Percentiles rank a stretch among this genome's conserved stretches.
These are phyloP conservation scores for Polydrusus pterygomalis DNA, from an alignment of 2,888 invertebrate genomes.

Conservation along the genomic window DNA sequence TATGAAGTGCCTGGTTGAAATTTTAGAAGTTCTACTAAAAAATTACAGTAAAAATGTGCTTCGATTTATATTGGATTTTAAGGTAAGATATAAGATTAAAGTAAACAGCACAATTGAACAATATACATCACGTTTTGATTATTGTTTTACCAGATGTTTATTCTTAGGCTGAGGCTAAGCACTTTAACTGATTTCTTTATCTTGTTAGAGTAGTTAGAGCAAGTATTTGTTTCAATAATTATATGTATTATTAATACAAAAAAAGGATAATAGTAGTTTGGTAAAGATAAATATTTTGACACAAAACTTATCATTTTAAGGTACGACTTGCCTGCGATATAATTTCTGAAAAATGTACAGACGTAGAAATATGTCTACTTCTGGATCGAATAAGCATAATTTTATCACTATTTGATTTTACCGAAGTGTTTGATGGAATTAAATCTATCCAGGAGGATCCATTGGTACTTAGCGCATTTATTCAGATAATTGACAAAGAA, in stretches of 20 bases:
- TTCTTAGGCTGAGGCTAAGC: no score
- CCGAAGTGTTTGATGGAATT: constrained; percentile 49
- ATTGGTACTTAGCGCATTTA: constrained; percentile 39
- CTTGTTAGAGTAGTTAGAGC: no score
- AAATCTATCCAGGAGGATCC: constrained; percentile 46
- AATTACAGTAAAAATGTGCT: constrained; percentile 29
- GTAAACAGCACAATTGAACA: no score
- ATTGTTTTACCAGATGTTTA: no score
- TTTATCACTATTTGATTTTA: constrained; percentile 43
- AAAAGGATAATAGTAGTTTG: no score
- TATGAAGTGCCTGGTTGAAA: constrained; percentile 30
- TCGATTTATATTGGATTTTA: constrained; percentile 10
- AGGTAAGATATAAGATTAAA: no score
- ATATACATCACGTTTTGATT: no score
- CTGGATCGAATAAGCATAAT: constrained; percentile 37
- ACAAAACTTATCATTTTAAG: constrained; percentile 23
- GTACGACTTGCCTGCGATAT: constrained; percentile 39
- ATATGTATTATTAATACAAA: no score
- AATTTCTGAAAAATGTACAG: constrained; percentile 24
- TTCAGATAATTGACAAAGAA: constrained; percentile 36
- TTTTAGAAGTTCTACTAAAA: constrained; percentile 41
- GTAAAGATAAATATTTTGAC: neutral
- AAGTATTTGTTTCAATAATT: no score
- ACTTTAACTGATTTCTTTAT: no score
- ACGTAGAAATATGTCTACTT: constrained; percentile 23